Conservation (phyloP, 1,140 invertebrate genomes). For the Acromyrmex heyeri region DNA sequence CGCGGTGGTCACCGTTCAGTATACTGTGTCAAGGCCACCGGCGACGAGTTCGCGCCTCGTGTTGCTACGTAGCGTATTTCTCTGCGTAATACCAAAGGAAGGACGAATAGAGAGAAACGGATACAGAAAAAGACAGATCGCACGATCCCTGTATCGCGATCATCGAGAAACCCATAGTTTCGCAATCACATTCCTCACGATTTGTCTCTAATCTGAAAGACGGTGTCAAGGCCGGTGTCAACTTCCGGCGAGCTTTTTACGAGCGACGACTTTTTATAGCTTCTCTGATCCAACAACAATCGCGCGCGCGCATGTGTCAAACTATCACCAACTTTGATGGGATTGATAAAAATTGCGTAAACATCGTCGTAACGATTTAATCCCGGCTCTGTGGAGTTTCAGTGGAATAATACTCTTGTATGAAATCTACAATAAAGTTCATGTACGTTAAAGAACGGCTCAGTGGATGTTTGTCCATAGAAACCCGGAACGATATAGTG, state of each 20-base stretch:
- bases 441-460: neutral
- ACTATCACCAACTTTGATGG: neutral
- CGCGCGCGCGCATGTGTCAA: neutral
- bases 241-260: neutral
- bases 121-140: neutral
- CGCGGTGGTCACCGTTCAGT: slow-evolving; percentile 35
- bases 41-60: slow-evolving; percentile 20
- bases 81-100: slow-evolving; percentile 49
- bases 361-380: neutral
- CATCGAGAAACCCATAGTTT: neutral
- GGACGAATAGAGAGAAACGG: neutral
- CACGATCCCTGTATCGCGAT: neutral
- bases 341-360: neutral
- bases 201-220: slow-evolving; percentile 50
- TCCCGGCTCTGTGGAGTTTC: neutral
- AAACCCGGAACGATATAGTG: neutral
- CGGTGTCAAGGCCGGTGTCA: slow-evolving; percentile 47
- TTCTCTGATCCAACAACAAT: neutral
- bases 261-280: no score
- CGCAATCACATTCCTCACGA: neutral
- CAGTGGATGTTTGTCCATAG: neutral
- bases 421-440: neutral
- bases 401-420: neutral
- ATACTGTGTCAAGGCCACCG: slow-evolving; percentile 71
- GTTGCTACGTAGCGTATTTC: slow-evolving; percentile 41